phyloP scores from a whole-genome alignment of 2,888 invertebrate genomes.

The Acronicta psi region DNA sequence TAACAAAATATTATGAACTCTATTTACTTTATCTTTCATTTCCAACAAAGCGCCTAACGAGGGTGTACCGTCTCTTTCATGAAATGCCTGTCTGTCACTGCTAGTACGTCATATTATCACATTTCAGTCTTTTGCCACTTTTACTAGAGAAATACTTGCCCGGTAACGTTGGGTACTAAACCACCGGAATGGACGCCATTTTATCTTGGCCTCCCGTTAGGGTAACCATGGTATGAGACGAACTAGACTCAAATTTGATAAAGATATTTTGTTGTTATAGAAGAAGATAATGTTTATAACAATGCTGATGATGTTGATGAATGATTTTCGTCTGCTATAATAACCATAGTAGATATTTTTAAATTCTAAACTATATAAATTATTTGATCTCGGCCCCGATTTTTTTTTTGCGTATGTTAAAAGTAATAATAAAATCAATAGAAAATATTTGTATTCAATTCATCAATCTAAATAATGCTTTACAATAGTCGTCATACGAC shows the following conservation, averaged over 20 bases:
- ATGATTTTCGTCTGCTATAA: no score
- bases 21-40: slow-evolving; percentile 6
- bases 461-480: no score
- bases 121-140: slow-evolving; percentile 38
- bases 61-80: slow-evolving; percentile 15
- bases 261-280: slow-evolving; percentile 12
- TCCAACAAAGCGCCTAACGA: slow-evolving; percentile 34
- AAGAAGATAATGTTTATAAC: no score
- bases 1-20: no score
- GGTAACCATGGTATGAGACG: slow-evolving; percentile 39
- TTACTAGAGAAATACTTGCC: slow-evolving; percentile 36
- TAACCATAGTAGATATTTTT: no score
- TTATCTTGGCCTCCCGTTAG: slow-evolving; percentile 49
- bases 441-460: no score
- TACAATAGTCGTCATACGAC: no score
- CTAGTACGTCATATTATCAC: slow-evolving; percentile 41
- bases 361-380: no score
- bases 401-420: no score
- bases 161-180: slow-evolving; percentile 57
- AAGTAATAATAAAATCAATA: no score
- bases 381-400: no score
- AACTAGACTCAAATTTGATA: slow-evolving; percentile 23
- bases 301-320: no score
- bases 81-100: slow-evolving; percentile 34
- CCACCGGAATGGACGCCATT: slow-evolving; percentile 64